Evolutionary conservation across 2,888 invertebrate genomes (phyloP), one percentile per base, ranked within the genome.

Genomic region (Sylvicola cinctus): DNA sequence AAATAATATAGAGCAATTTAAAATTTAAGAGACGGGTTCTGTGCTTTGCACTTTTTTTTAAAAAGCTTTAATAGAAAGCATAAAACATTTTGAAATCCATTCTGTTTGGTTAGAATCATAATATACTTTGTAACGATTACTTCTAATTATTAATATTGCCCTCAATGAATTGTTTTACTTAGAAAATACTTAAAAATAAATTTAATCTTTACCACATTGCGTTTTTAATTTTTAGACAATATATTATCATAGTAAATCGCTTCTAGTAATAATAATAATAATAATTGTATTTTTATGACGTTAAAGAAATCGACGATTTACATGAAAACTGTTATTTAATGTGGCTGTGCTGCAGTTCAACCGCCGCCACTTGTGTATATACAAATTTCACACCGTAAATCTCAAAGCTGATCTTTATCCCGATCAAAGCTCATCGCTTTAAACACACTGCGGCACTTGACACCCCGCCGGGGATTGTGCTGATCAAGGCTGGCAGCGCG

Each of bases 371-470:
- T 28, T 28, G 13, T 11, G 27, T 36, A 36, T 36, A 37, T 37
- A 39, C 38, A 39, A 29, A 39, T 27, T 33, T 41, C 35, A 34
- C 34, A 39, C 39, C 31, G 37, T 46, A 49, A 43, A 45, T 51
- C 51, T 58, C 57, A 57, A 48, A 57, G 56, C 45, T 53, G 52
- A 45, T 57, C 52, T 49, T 54, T 57, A 44, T 55, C 54, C 38
- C 55, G 49, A 45, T 56, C 56, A 43, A 55, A 55, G 44, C 56
- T 56, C 51, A 56, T 54, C 46, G 53, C 52, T 51, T 56, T 55
- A 42, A 55, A 54, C 39, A 55, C 48, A 23, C 52, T 49, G 2
- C 34, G 36, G 25, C 36, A 27, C 31, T 38, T 23, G 27, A 34
- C 35, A 8, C 20, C 20, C 8, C 39, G 51, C 35, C 50, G 45